Evolutionary conservation across 2,113 vertebrate genomes (phyloP).

Genomic region (Hassar affinis): DNA sequence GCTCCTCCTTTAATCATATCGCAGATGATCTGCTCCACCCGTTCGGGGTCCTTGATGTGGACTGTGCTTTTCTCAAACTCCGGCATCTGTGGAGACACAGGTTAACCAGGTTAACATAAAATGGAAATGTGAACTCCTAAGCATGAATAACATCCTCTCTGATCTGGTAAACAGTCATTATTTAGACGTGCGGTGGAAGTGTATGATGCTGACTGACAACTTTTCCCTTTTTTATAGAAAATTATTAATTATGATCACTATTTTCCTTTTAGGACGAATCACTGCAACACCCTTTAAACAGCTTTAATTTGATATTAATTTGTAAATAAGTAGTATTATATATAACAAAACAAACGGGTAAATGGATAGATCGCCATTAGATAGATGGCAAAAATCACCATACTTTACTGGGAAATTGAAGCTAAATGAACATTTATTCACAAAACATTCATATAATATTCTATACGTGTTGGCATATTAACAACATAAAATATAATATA

Average conservation of each 20-base stretch:
- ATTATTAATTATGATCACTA: too few species aligned
- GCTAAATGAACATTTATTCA: too few species aligned
- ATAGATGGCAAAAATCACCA: too few species aligned
- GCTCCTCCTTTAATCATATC: constrained; percentile 94
- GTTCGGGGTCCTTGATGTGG: constrained; percentile 86
- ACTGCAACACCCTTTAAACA: too few species aligned
- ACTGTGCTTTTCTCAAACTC: constrained; percentile 94
- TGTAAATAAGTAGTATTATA: too few species aligned
- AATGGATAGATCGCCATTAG: background rate
- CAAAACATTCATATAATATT: too few species aligned
- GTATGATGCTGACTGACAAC: background rate
- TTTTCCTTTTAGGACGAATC: too few species aligned
- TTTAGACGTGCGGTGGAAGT: background rate
- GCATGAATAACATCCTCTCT: background rate
- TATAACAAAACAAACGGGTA: background rate
- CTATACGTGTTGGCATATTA: too few species aligned
- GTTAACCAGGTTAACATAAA: background rate
- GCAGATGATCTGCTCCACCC: constrained; percentile 95
- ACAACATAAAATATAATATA: too few species aligned
- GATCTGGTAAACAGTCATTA: background rate
- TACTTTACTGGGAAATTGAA: too few species aligned
- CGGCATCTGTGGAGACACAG: constrained; percentile 81
- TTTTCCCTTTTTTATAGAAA: too few species aligned
- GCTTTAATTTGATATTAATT: too few species aligned
- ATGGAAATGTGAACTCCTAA: background rate